These are phyloP conservation scores for Mellilla xanthometata DNA, from an alignment of 2,888 invertebrate genomes.

Conservation along the genomic window DNA sequence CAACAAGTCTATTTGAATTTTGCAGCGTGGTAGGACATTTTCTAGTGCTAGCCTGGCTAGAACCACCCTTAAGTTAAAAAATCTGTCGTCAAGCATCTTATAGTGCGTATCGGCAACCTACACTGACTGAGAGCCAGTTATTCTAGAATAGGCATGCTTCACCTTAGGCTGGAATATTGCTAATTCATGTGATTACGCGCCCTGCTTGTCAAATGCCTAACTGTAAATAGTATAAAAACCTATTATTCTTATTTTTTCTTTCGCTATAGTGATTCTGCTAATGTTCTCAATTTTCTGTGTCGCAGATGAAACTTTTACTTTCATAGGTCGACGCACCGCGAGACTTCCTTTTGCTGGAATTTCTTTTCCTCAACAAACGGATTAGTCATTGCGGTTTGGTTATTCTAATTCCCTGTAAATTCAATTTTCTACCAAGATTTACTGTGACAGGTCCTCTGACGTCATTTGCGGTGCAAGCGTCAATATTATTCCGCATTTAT, in stretches of 20 bases:
- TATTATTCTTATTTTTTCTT: neutral
- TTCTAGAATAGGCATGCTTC: too few species aligned
- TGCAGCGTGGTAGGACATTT: too few species aligned
- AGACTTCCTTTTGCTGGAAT: conserved; percentile 1
- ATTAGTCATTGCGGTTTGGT: conserved; percentile 28
- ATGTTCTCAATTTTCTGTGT: conserved; percentile 6
- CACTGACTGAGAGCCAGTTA: too few species aligned
- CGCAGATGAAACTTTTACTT: conserved; percentile 14
- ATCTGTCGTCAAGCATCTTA: too few species aligned
- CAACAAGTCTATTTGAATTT: too few species aligned
- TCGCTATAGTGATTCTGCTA: neutral
- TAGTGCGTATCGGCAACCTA: too few species aligned
- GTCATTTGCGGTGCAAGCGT: conserved; percentile 25
- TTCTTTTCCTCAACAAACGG: conserved; percentile 23
- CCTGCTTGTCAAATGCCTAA: too few species aligned
- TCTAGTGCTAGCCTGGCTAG: too few species aligned
- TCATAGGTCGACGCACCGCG: conserved; percentile 9
- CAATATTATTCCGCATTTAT: conserved; percentile 31
- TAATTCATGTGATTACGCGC: too few species aligned
- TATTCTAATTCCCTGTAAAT: conserved; percentile 22
- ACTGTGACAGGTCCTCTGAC: conserved; percentile 28
- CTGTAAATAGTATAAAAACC: too few species aligned
- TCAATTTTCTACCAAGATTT: conserved; percentile 15
- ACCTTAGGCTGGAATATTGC: too few species aligned
- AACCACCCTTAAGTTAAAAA: too few species aligned